Conservation (phyloP, 2,113 vertebrate genomes). For the human region GRCh38 chr6:155107501-155108000, state of each 20-base stretch:
- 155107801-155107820: conserved; percentile 60
- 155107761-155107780: background rate
- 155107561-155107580: background rate
- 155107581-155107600: background rate
- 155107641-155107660: conserved; percentile 10
- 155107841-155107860: background rate
- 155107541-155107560: background rate
- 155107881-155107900: conserved; percentile 13
- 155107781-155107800: background rate
- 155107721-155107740: background rate
- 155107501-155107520: background rate
- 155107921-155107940: conserved; percentile 53
- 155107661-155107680: background rate
- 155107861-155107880: background rate
- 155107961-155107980: conserved; percentile 66
- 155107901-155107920: background rate
- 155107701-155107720: background rate
- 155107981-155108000: conserved; percentile 62
- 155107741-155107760: rapidly evolving
- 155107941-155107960: conserved; percentile 74
- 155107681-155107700: background rate
- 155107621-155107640: background rate
- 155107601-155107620: background rate
- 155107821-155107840: background rate
- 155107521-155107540: background rate